Evolutionary conservation across 1,140 invertebrate species (phyloP).

Genomic region (Lucilia cuprina): DNA sequence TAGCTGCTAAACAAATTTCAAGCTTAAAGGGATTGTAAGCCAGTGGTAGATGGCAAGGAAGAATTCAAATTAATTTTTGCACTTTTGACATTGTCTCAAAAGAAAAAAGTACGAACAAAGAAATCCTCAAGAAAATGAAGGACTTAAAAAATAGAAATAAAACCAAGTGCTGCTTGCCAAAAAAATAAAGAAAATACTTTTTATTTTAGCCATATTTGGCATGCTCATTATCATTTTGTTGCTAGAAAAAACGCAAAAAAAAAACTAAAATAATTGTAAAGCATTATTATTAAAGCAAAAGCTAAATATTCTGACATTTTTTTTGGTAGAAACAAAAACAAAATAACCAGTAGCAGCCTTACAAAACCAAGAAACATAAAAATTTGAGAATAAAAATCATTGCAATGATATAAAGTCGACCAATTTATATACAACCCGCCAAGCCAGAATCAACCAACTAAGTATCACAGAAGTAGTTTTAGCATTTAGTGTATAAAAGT

Average conservation of each 20-base stretch:
- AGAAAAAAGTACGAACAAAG: background rate
- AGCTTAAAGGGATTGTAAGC: background rate
- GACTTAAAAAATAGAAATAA: background rate
- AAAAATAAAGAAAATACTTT: background rate
- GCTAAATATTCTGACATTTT: constrained; percentile 14
- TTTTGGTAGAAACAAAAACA: background rate
- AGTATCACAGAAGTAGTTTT: background rate
- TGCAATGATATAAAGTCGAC: background rate
- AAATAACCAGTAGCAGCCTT: background rate
- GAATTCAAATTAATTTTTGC: constrained; percentile 18
- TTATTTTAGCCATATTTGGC: constrained; percentile 1
- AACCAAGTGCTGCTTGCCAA: background rate
- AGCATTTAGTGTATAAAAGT: background rate
- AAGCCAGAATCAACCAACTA: background rate
- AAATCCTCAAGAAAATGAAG: background rate
- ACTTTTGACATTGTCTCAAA: constrained; percentile 1
- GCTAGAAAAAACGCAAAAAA: background rate
- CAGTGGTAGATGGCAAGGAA: background rate
- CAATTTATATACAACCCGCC: background rate
- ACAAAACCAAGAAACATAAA: background rate
- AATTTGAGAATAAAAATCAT: background rate
- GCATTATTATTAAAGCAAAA: constrained; percentile 10
- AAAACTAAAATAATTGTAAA: background rate
- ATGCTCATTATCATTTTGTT: background rate
- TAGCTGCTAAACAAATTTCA: background rate